A percentile compares a stretch with the other conserved stretches of the same genome.
phyloP scores from a whole-genome alignment of 2,113 vertebrate species.

The Neodon shergylaensis region DNA sequence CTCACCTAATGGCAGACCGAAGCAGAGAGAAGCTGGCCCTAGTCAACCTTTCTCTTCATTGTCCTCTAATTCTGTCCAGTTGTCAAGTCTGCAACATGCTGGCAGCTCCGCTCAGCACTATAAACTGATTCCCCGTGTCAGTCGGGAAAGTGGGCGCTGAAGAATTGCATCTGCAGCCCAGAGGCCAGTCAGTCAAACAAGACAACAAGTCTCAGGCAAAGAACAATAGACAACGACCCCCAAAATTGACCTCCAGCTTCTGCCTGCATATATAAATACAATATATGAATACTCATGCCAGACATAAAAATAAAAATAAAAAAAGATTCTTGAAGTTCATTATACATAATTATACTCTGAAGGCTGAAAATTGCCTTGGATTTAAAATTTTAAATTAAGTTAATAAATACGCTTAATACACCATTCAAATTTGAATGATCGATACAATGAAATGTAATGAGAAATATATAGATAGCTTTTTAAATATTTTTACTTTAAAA shows the following conservation, averaged over 20 bases:
- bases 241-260: not conserved
- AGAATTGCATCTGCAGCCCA: no score
- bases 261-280: not conserved
- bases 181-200: not conserved
- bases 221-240: not conserved
- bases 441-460: not conserved
- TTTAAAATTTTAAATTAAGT: not conserved
- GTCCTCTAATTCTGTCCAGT: not conserved
- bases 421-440: not conserved
- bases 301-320: not conserved
- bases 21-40: no score
- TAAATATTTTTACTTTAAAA: slow-evolving; percentile 30
- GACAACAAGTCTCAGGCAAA: not conserved
- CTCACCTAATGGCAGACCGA: not conserved
- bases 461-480: slow-evolving; percentile 37
- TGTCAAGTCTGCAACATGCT: not conserved
- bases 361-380: not conserved
- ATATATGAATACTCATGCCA: not conserved
- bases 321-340: not conserved
- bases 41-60: not conserved
- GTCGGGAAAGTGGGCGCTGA: accelerated
- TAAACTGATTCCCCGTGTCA: not conserved
- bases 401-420: not conserved
- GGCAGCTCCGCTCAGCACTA: not conserved
- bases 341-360: not conserved